A percentile compares a stretch with the other conserved stretches of the same genome.
Evolutionary conservation across 2,797 vertebrate species (phyloP).

Genomic region (Danio aesculapii): DNA sequence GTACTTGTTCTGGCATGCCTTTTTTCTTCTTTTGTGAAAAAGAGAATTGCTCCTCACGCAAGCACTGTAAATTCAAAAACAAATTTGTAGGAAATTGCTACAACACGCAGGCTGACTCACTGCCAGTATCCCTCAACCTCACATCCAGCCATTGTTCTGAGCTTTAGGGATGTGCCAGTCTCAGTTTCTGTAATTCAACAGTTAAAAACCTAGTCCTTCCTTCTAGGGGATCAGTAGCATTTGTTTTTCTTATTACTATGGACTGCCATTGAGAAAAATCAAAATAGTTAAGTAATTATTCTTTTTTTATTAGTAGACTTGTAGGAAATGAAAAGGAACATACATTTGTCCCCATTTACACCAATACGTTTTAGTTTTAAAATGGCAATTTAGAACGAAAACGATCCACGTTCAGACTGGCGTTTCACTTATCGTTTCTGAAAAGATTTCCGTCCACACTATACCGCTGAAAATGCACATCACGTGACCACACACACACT

Average conservation of each 20-base stretch:
- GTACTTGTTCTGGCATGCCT: conserved; percentile 84
- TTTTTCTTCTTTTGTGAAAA: conserved; percentile 79
- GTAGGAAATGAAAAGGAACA: conserved; percentile 60
- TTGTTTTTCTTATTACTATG: conserved; percentile 34
- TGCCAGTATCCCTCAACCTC: conserved; percentile 71
- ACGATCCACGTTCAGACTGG: too few relatives aligned
- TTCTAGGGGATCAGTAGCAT: conserved; percentile 53
- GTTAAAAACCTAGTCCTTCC: conserved; percentile 60
- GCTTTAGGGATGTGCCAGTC: conserved; percentile 65
- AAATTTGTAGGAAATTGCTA: conserved; percentile 81
- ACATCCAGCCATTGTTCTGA: conserved; percentile 63
- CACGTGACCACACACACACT: too few relatives aligned
- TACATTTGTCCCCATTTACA: conserved; percentile 3
- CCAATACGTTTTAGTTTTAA: too few relatives aligned
- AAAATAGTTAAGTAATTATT: conserved; percentile 57
- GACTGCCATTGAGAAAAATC: conserved; percentile 54
- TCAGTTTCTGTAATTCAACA: conserved; percentile 73
- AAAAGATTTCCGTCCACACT: too few relatives aligned
- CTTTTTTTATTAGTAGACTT: conserved; percentile 54
- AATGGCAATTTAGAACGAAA: too few relatives aligned
- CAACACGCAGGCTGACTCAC: conserved; percentile 79
- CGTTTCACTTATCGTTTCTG: too few relatives aligned
- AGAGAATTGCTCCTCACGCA: conserved; percentile 75
- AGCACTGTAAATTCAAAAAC: conserved; percentile 78
- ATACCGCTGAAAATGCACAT: too few relatives aligned